phyloP scores from a whole-genome alignment of 2,797 vertebrate genomes.

The Microcaecilia unicolor region DNA sequence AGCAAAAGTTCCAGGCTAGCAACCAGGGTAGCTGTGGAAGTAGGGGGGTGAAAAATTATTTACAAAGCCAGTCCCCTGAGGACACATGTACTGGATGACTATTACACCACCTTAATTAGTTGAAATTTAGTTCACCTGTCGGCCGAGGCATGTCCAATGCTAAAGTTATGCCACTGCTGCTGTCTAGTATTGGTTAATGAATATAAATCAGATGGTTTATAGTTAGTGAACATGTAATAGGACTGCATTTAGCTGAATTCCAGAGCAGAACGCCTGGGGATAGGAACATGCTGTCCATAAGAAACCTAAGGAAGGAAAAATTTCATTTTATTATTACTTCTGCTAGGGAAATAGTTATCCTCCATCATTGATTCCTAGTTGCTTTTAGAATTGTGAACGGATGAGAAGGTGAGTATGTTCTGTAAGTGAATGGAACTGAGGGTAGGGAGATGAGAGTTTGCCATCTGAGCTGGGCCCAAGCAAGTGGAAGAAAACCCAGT shows the following conservation, averaged over 20 bases:
- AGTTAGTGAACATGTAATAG: constrained; percentile 65
- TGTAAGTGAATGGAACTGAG: too few relatives aligned
- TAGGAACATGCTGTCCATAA: constrained; percentile 52
- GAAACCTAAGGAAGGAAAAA: neutral
- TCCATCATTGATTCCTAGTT: too few relatives aligned
- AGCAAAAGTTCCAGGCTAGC: constrained; percentile 22
- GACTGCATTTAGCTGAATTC: constrained; percentile 61
- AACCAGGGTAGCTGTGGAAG: constrained; percentile 19
- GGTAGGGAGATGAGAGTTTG: too few relatives aligned
- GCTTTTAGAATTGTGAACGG: too few relatives aligned
- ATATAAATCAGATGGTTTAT: constrained; percentile 77
- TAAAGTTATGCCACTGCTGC: constrained; percentile 49
- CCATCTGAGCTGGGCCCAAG: too few relatives aligned
- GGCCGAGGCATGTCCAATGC: constrained; percentile 54
- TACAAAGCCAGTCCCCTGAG: constrained; percentile 56
- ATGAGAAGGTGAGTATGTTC: too few relatives aligned
- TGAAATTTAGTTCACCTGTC: constrained; percentile 55
- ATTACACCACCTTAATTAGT: constrained; percentile 68
- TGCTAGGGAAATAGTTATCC: neutral
- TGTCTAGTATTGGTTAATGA: constrained; percentile 69
- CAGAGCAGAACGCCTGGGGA: constrained; percentile 59
- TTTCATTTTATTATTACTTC: too few relatives aligned
- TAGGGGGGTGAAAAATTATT: constrained; percentile 52
- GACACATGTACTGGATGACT: constrained; percentile 65
- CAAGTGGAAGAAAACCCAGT: too few relatives aligned